Evolutionary conservation across 2,113 vertebrate species (phyloP), one percentile per base, ranked within the genome.

Genomic region (Leptocoma aspasia): DNA sequence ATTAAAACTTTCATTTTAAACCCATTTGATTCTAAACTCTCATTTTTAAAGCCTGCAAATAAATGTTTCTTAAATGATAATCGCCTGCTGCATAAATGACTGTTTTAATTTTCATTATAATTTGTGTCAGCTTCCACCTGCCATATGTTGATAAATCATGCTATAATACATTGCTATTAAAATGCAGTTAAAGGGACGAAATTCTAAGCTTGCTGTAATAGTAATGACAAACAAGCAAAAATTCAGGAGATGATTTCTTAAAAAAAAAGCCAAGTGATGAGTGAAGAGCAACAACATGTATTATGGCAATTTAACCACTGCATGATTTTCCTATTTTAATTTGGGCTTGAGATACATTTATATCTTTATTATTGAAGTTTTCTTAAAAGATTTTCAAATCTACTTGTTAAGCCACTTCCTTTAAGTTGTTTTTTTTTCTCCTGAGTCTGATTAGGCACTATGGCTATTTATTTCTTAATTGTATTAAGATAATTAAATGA

Each of bases 161-260:
- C 97, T 98, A 97, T 97, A 98, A 99, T 98, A 97, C 98, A 98
- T 98, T 98, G 97, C 98, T 98, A 98, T 98, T 98, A 98, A 98
- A 98, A 97, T 88, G 96, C 98, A 98, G 99, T 99, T 99, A 99
- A 99, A 99, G 99, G 99, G 99, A 99, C 99, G 95, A 97, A 96
- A 89, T 98, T 97, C 92, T 97, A 96, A 95, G 95, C 89, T 95
- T 97, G 87, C 83, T 97, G 88, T 95, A 93, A 93, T 56, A 80
- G 44, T 95, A 91, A 95, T 89, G 92, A 95, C 52, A 93, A 97
- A 94, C 89, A 97, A 96, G 72, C 24, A 68, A 96, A 97, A 97
- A 95, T 96, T 85, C 90, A 97, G 95, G 92, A 91, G 63, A 72
- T 15, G 15, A 88, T 97, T 89, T 65, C 45, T 49, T 60, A 69